phyloP scores from a whole-genome alignment of 1,140 invertebrate species.

The Venturia canescens region DNA sequence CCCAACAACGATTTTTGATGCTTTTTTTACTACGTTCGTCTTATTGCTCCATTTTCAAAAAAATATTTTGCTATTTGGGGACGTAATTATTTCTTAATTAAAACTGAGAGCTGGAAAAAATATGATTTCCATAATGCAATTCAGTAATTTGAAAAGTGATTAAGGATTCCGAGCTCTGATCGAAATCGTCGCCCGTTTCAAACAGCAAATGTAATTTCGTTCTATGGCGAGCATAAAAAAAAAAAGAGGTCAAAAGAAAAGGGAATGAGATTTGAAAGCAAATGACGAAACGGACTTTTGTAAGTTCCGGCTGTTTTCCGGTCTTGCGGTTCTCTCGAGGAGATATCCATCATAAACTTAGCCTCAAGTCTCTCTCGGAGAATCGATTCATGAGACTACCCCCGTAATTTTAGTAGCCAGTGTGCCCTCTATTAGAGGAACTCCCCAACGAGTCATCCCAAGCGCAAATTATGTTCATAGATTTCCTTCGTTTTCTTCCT shows the following conservation, averaged over 20 bases:
- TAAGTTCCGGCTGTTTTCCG: conserved; percentile 10
- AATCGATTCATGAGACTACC: conserved; percentile 12
- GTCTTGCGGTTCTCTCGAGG: conserved; percentile 25
- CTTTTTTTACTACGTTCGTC: background rate
- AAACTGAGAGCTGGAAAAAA: background rate
- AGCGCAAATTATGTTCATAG: conserved; percentile 21
- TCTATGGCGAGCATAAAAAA: background rate
- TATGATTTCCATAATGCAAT: background rate
- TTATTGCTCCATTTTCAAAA: background rate
- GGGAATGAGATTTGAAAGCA: conserved; percentile 34
- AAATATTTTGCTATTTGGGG: too few species aligned
- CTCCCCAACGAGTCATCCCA: background rate
- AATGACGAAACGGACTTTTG: conserved; percentile 20
- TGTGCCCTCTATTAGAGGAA: background rate
- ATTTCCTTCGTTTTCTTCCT: conserved; percentile 25
- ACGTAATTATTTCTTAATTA: background rate
- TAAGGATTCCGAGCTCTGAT: background rate
- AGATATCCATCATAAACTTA: conserved; percentile 34
- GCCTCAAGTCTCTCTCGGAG: background rate
- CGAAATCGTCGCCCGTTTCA: background rate
- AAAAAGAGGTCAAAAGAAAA: background rate
- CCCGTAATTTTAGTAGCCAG: conserved; percentile 5
- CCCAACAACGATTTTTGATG: too few species aligned
- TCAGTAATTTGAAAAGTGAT: background rate
- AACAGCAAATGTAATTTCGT: background rate